Percentiles rank a stretch among this genome's conserved stretches.
phyloP scores from a whole-genome alignment of 2,888 invertebrate genomes.

The Aquatica leii region DNA sequence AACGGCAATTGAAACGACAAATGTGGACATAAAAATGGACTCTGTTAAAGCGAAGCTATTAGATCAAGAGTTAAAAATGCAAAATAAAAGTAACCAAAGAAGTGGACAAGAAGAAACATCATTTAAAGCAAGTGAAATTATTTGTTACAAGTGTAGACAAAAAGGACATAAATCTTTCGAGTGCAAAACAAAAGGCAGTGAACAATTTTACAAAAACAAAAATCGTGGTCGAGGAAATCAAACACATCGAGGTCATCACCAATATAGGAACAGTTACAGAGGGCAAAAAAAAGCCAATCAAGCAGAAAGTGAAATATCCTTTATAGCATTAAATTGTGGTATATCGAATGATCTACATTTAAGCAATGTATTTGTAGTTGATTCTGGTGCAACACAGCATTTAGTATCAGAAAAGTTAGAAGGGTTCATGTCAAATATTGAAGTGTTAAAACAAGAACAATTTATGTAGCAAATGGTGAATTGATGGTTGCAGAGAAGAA shows the following conservation, averaged over 20 bases:
- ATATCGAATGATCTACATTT: no score
- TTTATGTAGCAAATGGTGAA: constrained; percentile 1
- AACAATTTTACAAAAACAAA: not conserved
- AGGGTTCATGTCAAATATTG: no score
- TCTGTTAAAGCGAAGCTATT: not conserved
- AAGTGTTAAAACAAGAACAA: no score
- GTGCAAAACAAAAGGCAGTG: not conserved
- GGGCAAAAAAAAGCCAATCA: not conserved
- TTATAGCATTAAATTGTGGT: constrained; percentile 2
- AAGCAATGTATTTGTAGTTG: no score
- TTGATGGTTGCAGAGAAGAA: not conserved
- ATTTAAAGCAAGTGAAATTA: not conserved
- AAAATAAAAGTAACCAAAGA: not conserved
- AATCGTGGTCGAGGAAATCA: not conserved
- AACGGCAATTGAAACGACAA: constrained; percentile 6
- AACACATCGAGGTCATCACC: no score
- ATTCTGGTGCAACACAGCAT: not conserved
- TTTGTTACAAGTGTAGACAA: not conserved
- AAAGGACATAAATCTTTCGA: constrained; percentile 5
- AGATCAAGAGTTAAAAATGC: constrained; percentile 10
- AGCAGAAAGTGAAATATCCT: not conserved
- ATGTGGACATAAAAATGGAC: not conserved
- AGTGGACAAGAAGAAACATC: not conserved
- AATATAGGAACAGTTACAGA: not conserved
- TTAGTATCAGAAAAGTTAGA: not conserved